Evolutionary conservation across 2,888 invertebrate species (phyloP).

Genomic region (Entomobrya proxima): DNA sequence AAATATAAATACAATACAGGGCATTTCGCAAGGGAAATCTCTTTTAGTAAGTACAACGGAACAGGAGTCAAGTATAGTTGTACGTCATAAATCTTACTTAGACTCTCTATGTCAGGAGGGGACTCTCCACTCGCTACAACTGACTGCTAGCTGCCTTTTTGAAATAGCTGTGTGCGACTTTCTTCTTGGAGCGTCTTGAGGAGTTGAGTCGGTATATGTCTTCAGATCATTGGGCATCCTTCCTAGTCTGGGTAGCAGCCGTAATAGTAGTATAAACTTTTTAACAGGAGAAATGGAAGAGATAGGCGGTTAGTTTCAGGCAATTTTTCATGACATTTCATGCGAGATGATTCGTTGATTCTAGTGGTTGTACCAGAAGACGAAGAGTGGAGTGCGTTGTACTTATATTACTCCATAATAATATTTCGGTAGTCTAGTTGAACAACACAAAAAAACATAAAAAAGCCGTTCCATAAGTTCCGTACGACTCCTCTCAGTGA

Average conservation of each 20-base stretch:
- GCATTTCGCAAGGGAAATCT: conserved; percentile 67
- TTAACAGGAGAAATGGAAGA: conserved; percentile 2
- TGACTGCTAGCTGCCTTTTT: not conserved
- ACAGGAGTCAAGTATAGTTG: conserved; percentile 68
- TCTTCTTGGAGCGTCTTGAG: conserved; percentile 31
- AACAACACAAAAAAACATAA: conserved; percentile 26
- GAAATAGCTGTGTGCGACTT: not conserved
- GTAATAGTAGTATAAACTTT: conserved; percentile 49
- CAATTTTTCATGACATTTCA: conserved; percentile 65
- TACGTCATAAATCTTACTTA: conserved; percentile 69
- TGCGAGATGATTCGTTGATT: conserved; percentile 62
- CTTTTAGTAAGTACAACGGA: conserved; percentile 64
- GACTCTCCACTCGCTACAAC: conserved; percentile 38
- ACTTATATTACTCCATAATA: conserved; percentile 37
- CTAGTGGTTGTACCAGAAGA: conserved; percentile 32
- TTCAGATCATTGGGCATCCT: conserved; percentile 43
- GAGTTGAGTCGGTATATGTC: not conserved
- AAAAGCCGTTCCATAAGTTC: conserved; percentile 2
- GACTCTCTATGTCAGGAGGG: conserved; percentile 58
- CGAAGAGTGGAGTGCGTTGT: conserved; percentile 32
- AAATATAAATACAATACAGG: conserved; percentile 55
- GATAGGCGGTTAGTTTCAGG: conserved; percentile 64
- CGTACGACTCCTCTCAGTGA: not conserved
- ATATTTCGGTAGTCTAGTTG: conserved; percentile 24
- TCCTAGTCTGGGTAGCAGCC: not conserved